Evolutionary conservation across 2,888 invertebrate genomes (phyloP), one percentile per base, ranked within the genome.

Genomic region (Helleia helle): DNA sequence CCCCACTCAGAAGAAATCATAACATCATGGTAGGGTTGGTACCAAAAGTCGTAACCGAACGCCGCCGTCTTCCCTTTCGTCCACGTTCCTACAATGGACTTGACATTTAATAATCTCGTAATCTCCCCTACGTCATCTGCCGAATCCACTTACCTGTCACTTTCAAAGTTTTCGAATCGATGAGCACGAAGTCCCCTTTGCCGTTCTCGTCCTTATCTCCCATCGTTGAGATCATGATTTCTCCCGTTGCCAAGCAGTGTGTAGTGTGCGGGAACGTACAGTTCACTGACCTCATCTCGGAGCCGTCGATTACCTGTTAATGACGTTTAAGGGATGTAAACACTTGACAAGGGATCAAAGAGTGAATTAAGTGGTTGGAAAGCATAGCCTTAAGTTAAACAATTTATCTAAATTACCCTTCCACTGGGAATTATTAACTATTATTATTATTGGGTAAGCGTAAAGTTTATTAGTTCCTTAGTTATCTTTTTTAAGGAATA

Each of bases 31-130:
- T 93, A 89, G 0, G 98, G 98, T 65, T 99, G 97, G 69, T 98
- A 98, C 98, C 98, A 98, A 68, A 94, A 99, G 71, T 99, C 98
- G 68, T 99, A 99, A 3, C 95, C 95, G 54, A 93, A 95, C 39
- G 93, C 91, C n/a, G 68, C 65, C 50, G 87, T 81, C 1, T 87
- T 73, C 1, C 92, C 91, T 45, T 87, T 88, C 0, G 91, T 90
- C 95, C 95, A 95, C 0, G 91, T 88, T 6, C 91, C 92, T 90
- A n/a, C n/a, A n/a, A n/a, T 62, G 44, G 40, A 26, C 15, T 27
- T 8, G 11, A 18, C 5, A 22, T 36, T 24, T 12, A 2, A 31
- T 12, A 18, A 34, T 12, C 34, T 18, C 4, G 12, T 18, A 40
- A 39, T 45, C 49, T 44, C 44, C 45, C 47, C 46, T 30, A 38